A percentile compares a stretch with the other conserved stretches of the same genome.
These are phyloP conservation scores for Lophura nycthemera DNA, from an alignment of 2,113 vertebrate species.

Conservation along the genomic window DNA sequence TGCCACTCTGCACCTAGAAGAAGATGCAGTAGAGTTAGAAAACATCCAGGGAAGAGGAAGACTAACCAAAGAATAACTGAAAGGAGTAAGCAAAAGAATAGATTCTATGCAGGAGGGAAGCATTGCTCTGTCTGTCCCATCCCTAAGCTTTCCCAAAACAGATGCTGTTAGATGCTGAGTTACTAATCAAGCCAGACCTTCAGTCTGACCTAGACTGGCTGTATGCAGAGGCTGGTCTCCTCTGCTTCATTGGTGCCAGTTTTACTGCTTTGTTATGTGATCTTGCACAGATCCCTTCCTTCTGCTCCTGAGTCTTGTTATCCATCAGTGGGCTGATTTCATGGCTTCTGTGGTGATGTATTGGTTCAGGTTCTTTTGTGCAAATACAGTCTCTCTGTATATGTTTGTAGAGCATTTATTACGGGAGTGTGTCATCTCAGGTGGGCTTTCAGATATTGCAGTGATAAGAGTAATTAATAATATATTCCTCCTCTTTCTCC, in stretches of 20 bases:
- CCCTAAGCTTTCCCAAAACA: neutral
- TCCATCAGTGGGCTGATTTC: neutral
- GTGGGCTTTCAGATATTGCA: neutral
- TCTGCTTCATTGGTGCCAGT: neutral
- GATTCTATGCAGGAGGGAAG: neutral
- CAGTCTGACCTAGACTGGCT: neutral
- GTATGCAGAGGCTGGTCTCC: neutral
- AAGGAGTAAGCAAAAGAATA: neutral
- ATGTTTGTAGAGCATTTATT: neutral
- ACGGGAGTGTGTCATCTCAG: neutral
- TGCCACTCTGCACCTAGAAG: neutral
- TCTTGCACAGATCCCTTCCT: neutral
- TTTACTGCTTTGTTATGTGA: neutral
- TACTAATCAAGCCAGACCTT: neutral
- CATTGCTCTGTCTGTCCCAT: fast-evolving
- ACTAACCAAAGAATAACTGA: neutral
- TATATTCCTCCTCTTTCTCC: neutral
- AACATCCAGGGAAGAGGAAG: neutral
- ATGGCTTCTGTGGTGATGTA: neutral
- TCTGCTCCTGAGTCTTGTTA: neutral
- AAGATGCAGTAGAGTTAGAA: neutral
- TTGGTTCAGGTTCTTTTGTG: neutral
- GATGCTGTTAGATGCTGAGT: neutral
- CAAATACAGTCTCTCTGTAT: neutral
- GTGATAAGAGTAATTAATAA: neutral